A percentile compares a stretch with the other conserved stretches of the same genome.
Conservation (phyloP, 2,113 vertebrate genomes). For the Varanus salvator region DNA sequence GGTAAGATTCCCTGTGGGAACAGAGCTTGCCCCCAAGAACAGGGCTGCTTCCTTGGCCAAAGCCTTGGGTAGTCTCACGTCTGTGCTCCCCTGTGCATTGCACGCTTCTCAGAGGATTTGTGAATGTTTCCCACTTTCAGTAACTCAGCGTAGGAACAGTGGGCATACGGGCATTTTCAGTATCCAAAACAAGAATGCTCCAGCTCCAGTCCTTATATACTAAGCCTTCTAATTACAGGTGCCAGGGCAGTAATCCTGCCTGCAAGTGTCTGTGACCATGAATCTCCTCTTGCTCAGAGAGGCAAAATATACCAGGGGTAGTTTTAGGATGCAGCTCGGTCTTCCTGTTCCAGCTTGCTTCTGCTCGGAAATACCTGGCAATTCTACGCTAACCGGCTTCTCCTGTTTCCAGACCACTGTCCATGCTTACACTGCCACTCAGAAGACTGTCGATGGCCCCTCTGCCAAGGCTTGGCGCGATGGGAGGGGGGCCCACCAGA, state of each 20-base stretch:
- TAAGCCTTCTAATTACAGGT: background rate
- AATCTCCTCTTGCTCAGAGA: background rate
- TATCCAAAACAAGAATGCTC: background rate
- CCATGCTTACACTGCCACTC: constrained; percentile 91
- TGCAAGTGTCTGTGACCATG: background rate
- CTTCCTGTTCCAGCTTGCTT: background rate
- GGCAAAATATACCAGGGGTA: background rate
- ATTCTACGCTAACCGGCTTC: background rate
- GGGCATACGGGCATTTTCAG: background rate
- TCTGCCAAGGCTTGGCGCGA: constrained; percentile 90
- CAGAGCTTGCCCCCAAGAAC: background rate
- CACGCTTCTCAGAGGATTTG: no score
- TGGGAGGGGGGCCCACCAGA: constrained; percentile 86
- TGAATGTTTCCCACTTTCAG: background rate
- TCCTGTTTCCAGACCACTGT: constrained; percentile 84
- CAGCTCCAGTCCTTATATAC: background rate
- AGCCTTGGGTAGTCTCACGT: background rate
- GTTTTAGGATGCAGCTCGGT: no score
- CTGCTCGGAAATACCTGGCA: background rate
- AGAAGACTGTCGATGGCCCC: constrained; percentile 91
- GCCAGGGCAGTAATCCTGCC: background rate
- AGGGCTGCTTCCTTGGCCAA: background rate
- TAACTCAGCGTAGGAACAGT: background rate
- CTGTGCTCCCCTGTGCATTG: background rate
- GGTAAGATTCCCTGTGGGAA: constrained; percentile 72